phyloP scores from a whole-genome alignment of 2,888 invertebrate genomes.

The Gymnocheta viridis region DNA sequence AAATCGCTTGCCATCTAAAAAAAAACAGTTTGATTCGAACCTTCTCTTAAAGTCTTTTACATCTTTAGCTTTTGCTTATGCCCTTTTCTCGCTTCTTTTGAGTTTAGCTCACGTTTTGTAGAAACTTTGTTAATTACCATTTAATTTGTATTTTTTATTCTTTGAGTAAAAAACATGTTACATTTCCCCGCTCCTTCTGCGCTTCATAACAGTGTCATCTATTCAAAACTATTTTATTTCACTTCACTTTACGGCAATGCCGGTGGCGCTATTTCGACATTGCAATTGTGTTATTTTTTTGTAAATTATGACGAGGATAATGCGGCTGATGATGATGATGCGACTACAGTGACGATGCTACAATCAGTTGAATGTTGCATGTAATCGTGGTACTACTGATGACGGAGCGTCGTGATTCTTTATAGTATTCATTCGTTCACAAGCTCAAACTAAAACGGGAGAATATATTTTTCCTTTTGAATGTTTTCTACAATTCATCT shows the following conservation, averaged over 20 bases:
- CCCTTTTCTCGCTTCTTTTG: background rate
- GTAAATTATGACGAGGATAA: slow-evolving; percentile 29
- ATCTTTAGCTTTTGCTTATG: no score
- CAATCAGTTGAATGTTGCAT: slow-evolving; percentile 10
- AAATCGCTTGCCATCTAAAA: no score
- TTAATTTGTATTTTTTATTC: background rate
- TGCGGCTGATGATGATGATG: background rate
- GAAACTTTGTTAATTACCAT: background rate
- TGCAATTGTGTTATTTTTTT: slow-evolving; percentile 11
- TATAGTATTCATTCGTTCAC: slow-evolving; percentile 16
- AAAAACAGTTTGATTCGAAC: no score
- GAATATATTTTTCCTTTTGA: slow-evolving; percentile 30
- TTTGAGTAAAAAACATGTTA: background rate
- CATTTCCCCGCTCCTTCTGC: background rate
- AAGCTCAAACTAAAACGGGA: background rate
- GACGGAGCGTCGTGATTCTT: slow-evolving; percentile 40
- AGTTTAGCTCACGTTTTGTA: background rate
- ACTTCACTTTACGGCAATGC: background rate
- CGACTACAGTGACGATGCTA: background rate
- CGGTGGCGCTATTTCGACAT: slow-evolving; percentile 45
- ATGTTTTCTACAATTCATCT: background rate
- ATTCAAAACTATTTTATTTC: background rate
- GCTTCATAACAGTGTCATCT: background rate
- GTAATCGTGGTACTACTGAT: slow-evolving; percentile 5
- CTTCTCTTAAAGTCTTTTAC: no score